Evolutionary conservation across 23 tunicate genomes (phyloP).

Genomic region (Halocynthia roretzi): DNA sequence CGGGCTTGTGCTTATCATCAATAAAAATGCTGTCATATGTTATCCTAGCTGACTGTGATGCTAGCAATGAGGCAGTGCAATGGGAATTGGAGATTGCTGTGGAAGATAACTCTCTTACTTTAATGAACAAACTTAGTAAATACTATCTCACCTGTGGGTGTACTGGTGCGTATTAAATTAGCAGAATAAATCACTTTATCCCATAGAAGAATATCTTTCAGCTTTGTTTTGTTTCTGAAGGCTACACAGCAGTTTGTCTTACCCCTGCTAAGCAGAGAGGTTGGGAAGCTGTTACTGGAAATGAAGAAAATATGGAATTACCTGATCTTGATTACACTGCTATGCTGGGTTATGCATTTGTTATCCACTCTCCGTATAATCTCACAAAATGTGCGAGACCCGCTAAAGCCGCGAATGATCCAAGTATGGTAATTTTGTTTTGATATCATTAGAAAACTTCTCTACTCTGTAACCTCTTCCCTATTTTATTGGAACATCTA

Average conservation of each 20-base stretch:
- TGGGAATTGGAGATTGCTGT: constrained; percentile 35
- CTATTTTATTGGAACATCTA: background rate
- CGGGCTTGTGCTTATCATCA: constrained; percentile 58
- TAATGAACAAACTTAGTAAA: constrained; percentile 20
- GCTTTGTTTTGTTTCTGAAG: constrained; percentile 11
- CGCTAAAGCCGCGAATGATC: background rate
- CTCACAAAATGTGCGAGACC: constrained; percentile 62
- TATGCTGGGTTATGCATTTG: constrained; percentile 32
- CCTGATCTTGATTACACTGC: too few relatives aligned
- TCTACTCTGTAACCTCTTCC: background rate
- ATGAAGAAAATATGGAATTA: background rate
- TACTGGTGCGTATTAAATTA: constrained; percentile 19
- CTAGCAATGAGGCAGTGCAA: constrained; percentile 7
- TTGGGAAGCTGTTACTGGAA: constrained; percentile 40
- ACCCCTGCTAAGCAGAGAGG: constrained; percentile 17
- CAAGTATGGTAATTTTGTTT: background rate
- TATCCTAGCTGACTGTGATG: constrained; percentile 28
- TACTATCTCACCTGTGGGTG: constrained; percentile 61
- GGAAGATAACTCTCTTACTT: background rate
- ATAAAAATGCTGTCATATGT: constrained; percentile 43
- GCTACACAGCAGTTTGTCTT: constrained; percentile 57
- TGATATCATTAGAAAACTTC: background rate
- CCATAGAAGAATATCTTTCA: background rate
- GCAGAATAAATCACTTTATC: background rate
- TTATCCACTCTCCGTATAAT: constrained; percentile 34